phyloP scores from a whole-genome alignment of 2,113 vertebrate species.

The Bubo blakistoni region DNA sequence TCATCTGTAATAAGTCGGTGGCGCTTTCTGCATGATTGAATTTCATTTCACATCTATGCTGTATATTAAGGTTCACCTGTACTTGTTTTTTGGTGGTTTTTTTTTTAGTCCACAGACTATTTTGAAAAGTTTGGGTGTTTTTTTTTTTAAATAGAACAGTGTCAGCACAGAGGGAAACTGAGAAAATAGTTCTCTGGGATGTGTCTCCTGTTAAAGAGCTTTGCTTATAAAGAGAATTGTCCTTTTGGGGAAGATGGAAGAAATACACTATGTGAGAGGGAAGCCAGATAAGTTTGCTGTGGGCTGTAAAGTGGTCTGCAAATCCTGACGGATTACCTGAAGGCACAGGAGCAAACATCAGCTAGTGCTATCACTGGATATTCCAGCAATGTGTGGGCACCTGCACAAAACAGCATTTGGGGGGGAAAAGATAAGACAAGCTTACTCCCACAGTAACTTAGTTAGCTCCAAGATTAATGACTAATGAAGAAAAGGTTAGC shows the following conservation, averaged over 20 bases:
- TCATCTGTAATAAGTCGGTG: not conserved
- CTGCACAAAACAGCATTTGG: not conserved
- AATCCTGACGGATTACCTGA: not conserved
- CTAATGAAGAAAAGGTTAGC: not conserved
- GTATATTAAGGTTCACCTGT: not conserved
- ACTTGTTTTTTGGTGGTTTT: not conserved
- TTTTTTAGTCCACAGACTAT: not conserved
- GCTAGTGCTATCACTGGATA: not conserved
- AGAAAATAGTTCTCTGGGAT: not conserved
- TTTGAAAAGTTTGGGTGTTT: not conserved
- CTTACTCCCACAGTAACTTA: not conserved
- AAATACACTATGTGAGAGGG: not conserved
- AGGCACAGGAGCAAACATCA: not conserved
- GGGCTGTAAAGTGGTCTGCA: not conserved
- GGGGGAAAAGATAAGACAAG: not conserved
- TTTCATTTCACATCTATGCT: slow-evolving; percentile 6
- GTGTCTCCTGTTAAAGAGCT: not conserved
- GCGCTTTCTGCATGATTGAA: slow-evolving; percentile 39
- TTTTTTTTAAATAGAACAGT: not conserved
- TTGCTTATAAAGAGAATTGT: not conserved
- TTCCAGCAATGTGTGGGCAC: not conserved
- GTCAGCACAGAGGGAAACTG: not conserved
- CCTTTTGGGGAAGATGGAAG: not conserved
- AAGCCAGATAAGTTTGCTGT: not conserved
- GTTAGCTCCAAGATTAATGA: not conserved